These are phyloP conservation scores for Thamnophis elegans DNA, from an alignment of 2,797 vertebrate genomes.

Conservation along the genomic window DNA sequence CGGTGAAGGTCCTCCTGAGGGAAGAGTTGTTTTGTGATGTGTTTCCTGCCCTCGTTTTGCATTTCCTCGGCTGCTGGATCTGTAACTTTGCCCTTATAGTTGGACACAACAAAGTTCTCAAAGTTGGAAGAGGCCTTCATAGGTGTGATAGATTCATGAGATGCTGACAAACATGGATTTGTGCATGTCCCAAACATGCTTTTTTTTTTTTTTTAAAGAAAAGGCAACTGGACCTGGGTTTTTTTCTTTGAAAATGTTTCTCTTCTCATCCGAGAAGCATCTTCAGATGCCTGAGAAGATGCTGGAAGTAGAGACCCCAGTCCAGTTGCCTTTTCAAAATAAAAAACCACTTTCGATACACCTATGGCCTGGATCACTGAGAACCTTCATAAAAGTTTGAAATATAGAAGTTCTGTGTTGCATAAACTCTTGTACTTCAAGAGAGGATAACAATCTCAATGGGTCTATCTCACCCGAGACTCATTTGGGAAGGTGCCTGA, in stretches of 20 bases:
- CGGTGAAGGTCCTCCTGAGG: neutral
- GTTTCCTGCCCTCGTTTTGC: neutral
- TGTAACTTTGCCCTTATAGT: neutral
- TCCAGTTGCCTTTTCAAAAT: too few relatives aligned
- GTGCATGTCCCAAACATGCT: neutral
- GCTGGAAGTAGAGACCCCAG: neutral
- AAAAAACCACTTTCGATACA: too few relatives aligned
- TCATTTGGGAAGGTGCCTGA: neutral
- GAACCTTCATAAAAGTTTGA: neutral
- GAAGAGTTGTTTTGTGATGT: neutral
- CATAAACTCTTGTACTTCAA: too few relatives aligned
- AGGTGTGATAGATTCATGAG: neutral
- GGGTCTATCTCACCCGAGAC: neutral
- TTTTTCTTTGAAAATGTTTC: neutral
- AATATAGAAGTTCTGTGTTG: neutral
- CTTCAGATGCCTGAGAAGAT: neutral
- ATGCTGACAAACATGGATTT: neutral
- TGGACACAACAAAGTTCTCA: neutral
- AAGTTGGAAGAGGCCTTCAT: neutral
- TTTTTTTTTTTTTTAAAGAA: neutral
- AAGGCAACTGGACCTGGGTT: neutral
- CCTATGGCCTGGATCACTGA: too few relatives aligned
- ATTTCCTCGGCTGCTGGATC: neutral
- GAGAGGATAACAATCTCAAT: neutral
- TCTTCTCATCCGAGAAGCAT: too few relatives aligned